Evolutionary conservation across 2,888 invertebrate genomes (phyloP).

Genomic region (Mimas tiliae): DNA sequence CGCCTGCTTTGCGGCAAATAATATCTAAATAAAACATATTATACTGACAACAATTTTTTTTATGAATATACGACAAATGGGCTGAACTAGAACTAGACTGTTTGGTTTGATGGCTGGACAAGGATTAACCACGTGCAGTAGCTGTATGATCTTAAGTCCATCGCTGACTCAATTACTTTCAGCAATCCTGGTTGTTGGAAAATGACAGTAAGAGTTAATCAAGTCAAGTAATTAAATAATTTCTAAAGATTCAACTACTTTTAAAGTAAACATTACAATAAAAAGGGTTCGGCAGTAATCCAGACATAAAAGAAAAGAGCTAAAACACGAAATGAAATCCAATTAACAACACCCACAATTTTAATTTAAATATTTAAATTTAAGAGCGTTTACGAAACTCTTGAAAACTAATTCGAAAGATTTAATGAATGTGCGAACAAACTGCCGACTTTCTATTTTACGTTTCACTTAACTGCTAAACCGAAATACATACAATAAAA

Average conservation of each 20-base stretch:
- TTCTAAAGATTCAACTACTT: too few relatives aligned
- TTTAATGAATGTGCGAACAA: conserved; percentile 25
- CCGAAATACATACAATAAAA: conserved; percentile 31
- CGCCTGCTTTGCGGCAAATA: conserved; percentile 2
- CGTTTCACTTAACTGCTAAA: conserved; percentile 33
- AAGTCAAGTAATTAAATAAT: too few relatives aligned
- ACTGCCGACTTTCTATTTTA: conserved; percentile 32
- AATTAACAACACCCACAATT: conserved; percentile 13
- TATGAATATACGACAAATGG: background rate
- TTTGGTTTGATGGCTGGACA: too few relatives aligned
- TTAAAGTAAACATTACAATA: too few relatives aligned
- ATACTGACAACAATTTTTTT: background rate
- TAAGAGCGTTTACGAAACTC: background rate
- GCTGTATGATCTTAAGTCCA: too few relatives aligned
- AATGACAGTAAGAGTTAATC: too few relatives aligned
- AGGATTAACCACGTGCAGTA: too few relatives aligned
- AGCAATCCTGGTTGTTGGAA: too few relatives aligned
- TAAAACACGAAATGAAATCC: conserved; percentile 9
- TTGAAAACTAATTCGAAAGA: conserved; percentile 22
- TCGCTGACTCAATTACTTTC: too few relatives aligned
- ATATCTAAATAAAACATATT: conserved; percentile 14
- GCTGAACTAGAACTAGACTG: background rate
- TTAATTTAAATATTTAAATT: conserved; percentile 10
- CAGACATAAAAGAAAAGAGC: background rate
- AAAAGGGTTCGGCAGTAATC: background rate